phyloP scores from a whole-genome alignment of 1,140 invertebrate genomes.

The Daktulosphaira vitifoliae region DNA sequence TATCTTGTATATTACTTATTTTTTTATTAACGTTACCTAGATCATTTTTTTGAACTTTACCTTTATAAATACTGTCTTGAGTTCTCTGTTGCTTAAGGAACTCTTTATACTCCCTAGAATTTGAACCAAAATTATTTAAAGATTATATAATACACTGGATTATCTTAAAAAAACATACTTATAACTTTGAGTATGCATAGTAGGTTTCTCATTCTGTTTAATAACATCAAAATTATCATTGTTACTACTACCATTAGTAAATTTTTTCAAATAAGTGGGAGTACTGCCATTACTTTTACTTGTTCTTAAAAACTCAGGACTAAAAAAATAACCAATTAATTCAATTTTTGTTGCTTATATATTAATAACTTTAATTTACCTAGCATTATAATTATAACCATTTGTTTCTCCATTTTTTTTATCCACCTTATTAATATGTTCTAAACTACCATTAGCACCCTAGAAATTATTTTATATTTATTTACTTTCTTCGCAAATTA shows the following conservation, averaged over 20 bases:
- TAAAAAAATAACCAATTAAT: constrained; percentile 3
- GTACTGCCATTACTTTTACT: constrained; percentile 15
- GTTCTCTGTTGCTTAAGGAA: constrained; percentile 71
- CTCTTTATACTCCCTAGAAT: constrained; percentile 72
- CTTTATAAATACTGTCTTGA: constrained; percentile 61
- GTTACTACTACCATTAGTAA: neutral
- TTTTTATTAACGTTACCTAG: constrained; percentile 17
- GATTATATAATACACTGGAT: neutral
- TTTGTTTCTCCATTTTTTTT: neutral
- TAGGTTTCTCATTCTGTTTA: neutral
- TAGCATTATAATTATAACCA: neutral
- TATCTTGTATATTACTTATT: constrained; percentile 1
- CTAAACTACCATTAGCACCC: constrained; percentile 4
- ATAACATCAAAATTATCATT: neutral
- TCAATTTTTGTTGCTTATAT: too few relatives aligned
- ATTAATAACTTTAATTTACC: neutral
- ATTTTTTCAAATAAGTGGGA: constrained; percentile 12
- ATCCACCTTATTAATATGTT: neutral
- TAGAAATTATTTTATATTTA: too few relatives aligned
- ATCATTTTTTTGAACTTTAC: constrained; percentile 15
- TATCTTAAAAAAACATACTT: neutral
- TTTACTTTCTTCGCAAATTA: too few relatives aligned
- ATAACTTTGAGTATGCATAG: constrained; percentile 14
- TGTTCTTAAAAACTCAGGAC: constrained; percentile 15
- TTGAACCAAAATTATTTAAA: neutral